Evolutionary conservation across 2,797 vertebrate genomes (phyloP).

Genomic region (Bufotes viridis): DNA sequence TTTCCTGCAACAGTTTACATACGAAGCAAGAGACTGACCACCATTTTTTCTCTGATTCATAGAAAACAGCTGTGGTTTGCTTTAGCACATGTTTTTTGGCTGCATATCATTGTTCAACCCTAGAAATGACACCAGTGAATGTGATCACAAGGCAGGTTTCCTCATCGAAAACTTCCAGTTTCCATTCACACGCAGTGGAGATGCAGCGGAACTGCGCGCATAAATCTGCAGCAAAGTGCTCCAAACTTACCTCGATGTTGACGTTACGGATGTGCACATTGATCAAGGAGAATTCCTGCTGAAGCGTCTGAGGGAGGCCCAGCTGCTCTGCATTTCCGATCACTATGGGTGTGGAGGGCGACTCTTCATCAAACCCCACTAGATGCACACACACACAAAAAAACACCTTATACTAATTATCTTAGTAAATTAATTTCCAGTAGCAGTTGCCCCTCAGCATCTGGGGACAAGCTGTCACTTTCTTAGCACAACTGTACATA

Average conservation of each 20-base stretch:
- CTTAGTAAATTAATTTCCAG: background rate
- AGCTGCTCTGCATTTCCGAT: conserved; percentile 78
- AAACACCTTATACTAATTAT: background rate
- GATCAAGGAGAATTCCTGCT: conserved; percentile 97
- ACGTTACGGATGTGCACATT: conserved; percentile 98
- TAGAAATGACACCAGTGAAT: too few relatives aligned
- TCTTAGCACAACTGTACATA: background rate
- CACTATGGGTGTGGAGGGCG: conserved; percentile 70
- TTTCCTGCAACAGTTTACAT: too few relatives aligned
- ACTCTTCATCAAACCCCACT: conserved; percentile 80
- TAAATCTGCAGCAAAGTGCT: background rate
- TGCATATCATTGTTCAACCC: too few relatives aligned
- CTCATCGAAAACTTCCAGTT: too few relatives aligned
- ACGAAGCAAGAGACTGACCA: too few relatives aligned
- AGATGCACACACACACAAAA: background rate
- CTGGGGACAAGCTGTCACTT: background rate
- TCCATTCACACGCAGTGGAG: too few relatives aligned
- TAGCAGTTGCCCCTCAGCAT: background rate
- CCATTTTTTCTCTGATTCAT: too few relatives aligned
- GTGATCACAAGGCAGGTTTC: too few relatives aligned
- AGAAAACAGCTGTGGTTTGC: too few relatives aligned
- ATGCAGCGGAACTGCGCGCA: too few relatives aligned
- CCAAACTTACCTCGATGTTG: conserved; percentile 87
- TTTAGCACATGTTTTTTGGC: too few relatives aligned
- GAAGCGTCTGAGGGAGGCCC: conserved; percentile 91